Conservation (phyloP, 1,140 invertebrate genomes). For the Aethina tumida region DNA sequence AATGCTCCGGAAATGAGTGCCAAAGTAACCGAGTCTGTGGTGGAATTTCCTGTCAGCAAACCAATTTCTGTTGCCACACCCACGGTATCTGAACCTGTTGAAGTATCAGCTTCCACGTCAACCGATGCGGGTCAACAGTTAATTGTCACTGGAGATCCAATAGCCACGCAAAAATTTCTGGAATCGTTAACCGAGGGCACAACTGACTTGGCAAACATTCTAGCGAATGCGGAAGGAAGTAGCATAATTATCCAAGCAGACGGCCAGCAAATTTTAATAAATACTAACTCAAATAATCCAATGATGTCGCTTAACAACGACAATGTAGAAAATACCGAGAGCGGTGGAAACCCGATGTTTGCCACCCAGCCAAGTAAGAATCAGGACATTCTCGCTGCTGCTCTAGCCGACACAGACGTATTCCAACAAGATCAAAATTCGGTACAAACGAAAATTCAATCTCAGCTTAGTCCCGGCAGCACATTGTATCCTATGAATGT, state of each 20-base stretch:
- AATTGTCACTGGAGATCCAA: slow-evolving; percentile 34
- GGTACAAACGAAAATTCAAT: slow-evolving; percentile 25
- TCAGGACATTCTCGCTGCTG: slow-evolving; percentile 65
- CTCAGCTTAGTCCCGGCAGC: slow-evolving; percentile 37
- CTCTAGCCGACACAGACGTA: slow-evolving; percentile 62
- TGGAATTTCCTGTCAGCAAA: not conserved
- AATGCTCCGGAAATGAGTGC: not conserved
- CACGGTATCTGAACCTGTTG: slow-evolving; percentile 4
- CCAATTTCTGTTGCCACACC: slow-evolving; percentile 3
- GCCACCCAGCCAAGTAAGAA: slow-evolving; percentile 37
- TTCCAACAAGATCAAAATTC: slow-evolving; percentile 49
- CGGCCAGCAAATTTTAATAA: slow-evolving; percentile 36
- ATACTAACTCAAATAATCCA: slow-evolving; percentile 29
- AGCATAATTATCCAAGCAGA: slow-evolving; percentile 36
- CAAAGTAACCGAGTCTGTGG: not conserved
- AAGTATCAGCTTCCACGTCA: not conserved
- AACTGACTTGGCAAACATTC: slow-evolving; percentile 31
- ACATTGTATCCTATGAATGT: slow-evolving; percentile 41
- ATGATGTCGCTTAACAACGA: slow-evolving; percentile 32
- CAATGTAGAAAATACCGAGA: slow-evolving; percentile 15
- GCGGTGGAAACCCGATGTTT: slow-evolving; percentile 25
- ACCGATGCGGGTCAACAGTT: slow-evolving; percentile 27
- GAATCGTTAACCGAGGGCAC: slow-evolving; percentile 33
- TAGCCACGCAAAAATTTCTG: slow-evolving; percentile 32
- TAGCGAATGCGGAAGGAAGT: slow-evolving; percentile 31